Conservation (phyloP, 2,113 vertebrate genomes). For the Eudyptes chrysolophus region DNA sequence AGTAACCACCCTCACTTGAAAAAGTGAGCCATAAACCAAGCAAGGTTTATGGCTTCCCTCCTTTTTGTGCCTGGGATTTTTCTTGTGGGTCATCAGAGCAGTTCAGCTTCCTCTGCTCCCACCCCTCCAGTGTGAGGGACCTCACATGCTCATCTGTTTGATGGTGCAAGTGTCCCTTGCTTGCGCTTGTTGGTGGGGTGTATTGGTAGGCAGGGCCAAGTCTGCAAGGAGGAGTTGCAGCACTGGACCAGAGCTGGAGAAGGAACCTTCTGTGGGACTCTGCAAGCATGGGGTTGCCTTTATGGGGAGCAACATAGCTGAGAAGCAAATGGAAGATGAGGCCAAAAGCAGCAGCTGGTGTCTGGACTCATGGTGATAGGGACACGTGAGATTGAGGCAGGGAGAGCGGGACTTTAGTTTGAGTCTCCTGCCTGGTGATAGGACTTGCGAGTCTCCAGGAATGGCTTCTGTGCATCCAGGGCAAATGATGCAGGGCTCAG, state of each 20-base stretch:
- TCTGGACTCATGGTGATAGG: neutral
- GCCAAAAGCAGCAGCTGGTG: neutral
- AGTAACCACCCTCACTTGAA: neutral
- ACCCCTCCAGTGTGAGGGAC: neutral
- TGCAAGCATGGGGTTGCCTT: neutral
- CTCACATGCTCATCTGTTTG: neutral
- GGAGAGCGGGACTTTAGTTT: neutral
- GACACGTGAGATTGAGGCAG: neutral
- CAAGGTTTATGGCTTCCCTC: neutral
- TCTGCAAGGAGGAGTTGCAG: neutral
- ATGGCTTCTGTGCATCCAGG: neutral
- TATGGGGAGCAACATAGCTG: neutral
- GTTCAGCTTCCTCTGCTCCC: neutral
- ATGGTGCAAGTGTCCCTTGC: neutral
- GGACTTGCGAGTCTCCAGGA: neutral
- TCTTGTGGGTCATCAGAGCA: neutral
- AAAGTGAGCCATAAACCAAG: neutral
- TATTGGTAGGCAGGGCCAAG: neutral
- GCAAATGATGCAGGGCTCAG: neutral
- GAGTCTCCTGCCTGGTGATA: neutral
- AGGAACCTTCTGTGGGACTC: neutral
- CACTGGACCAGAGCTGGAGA: neutral
- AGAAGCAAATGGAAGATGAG: neutral
- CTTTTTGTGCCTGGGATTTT: neutral
- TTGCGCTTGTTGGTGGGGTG: neutral